Percentiles rank a stretch among this genome's conserved stretches.
Conservation (phyloP, 2,797 vertebrate genomes). For the Melanitta fusca region DNA sequence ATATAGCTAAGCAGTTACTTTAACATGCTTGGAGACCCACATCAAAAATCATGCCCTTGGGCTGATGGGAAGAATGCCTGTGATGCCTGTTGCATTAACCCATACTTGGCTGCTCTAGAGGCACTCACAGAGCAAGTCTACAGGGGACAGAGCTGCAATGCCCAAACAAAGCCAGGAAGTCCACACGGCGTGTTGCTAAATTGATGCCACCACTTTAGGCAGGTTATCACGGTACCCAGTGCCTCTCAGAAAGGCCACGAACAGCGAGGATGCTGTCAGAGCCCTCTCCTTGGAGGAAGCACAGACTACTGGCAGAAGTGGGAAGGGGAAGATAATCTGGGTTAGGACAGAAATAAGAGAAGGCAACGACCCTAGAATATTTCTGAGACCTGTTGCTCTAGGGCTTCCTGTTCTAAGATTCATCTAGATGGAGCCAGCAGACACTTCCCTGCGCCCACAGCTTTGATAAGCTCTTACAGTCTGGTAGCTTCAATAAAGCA, state of each 20-base stretch:
- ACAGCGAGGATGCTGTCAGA: not conserved
- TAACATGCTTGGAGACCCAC: not conserved
- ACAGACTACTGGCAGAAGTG: not conserved
- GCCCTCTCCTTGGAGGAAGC: not conserved
- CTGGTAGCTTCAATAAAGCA: not conserved
- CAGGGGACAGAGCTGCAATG: not conserved
- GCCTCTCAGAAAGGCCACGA: not conserved
- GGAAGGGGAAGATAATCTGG: not conserved
- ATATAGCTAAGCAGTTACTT: not conserved
- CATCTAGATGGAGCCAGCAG: not conserved
- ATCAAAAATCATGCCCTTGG: not conserved
- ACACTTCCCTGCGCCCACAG: not conserved
- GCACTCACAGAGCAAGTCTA: not conserved
- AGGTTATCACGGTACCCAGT: not conserved
- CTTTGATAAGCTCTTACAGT: not conserved
- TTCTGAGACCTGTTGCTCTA: not conserved
- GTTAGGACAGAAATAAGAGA: not conserved
- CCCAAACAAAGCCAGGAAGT: not conserved
- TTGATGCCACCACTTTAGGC: not conserved
- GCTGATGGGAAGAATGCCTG: not conserved
- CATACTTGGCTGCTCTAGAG: not conserved
- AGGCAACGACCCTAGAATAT: not conserved
- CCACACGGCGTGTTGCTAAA: not conserved
- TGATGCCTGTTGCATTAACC: fast-evolving
- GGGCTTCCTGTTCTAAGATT: not conserved